phyloP scores from a whole-genome alignment of 2,888 invertebrate genomes.

The Meteorus colon region DNA sequence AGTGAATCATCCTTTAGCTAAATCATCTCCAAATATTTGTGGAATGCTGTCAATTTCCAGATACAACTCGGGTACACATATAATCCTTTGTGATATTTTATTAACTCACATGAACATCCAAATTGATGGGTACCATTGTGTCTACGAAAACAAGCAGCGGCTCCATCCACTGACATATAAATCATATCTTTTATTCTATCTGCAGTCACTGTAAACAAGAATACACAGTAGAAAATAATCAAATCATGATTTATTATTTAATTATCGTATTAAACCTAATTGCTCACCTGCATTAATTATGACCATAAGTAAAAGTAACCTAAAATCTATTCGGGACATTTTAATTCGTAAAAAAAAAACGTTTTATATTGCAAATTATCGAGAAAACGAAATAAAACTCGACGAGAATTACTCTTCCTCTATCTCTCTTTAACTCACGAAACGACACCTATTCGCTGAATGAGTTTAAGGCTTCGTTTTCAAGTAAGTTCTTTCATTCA shows the following conservation, averaged over 20 bases:
- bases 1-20: too few relatives aligned
- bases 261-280: too few relatives aligned
- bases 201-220: conserved; percentile 71
- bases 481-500: not conserved
- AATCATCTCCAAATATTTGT: not conserved
- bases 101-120: conserved; percentile 91
- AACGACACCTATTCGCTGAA: not conserved
- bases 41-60: not conserved
- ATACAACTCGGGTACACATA: conserved; percentile 2
- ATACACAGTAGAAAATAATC: not conserved
- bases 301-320: conserved; percentile 47
- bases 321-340: conserved; percentile 47
- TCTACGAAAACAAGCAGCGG: conserved; percentile 88
- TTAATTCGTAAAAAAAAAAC: conserved; percentile 2
- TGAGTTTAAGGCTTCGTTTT: not conserved
- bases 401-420: not conserved
- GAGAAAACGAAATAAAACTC: not conserved
- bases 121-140: conserved; percentile 96
- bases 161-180: conserved; percentile 83
- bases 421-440: too few relatives aligned
- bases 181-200: conserved; percentile 86
- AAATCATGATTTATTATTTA: not conserved
- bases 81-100: not conserved
- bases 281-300: conserved; percentile 44
- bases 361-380: conserved; percentile 30